phyloP scores from a whole-genome alignment of 1,140 invertebrate species.

The Lepidostoma basale region DNA sequence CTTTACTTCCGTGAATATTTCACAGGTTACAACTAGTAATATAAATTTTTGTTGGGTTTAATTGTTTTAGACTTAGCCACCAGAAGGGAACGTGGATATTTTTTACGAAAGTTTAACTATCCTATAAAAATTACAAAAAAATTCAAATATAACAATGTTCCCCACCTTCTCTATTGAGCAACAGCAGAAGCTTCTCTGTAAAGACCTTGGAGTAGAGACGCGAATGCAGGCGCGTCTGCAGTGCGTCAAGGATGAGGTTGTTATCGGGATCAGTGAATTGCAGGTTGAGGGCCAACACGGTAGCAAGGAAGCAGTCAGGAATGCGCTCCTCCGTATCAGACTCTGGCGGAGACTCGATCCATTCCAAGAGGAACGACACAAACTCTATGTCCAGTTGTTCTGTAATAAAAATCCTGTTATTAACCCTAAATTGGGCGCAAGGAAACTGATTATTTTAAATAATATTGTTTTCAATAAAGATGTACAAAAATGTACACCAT shows the following conservation, averaged over 20 bases:
- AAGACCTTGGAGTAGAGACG: constrained; percentile 81
- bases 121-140: background rate
- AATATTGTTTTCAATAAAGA: too few relatives aligned
- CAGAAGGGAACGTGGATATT: background rate
- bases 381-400: constrained; percentile 82
- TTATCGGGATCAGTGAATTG: constrained; percentile 73
- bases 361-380: constrained; percentile 76
- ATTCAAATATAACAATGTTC: background rate
- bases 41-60: too few relatives aligned
- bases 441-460: too few relatives aligned
- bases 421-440: too few relatives aligned
- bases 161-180: constrained; percentile 87
- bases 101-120: background rate
- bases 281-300: constrained; percentile 87
- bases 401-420: constrained; percentile 55
- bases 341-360: constrained; percentile 79
- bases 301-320: constrained; percentile 80
- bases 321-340: constrained; percentile 80
- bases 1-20: too few relatives aligned
- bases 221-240: constrained; percentile 71
- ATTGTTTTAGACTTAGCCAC: too few relatives aligned
- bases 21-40: too few relatives aligned
- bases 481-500: too few relatives aligned
- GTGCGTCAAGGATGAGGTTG: constrained; percentile 78
- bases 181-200: constrained; percentile 85